phyloP scores from a whole-genome alignment of 2,797 vertebrate genomes.

The Cygnus olor region DNA sequence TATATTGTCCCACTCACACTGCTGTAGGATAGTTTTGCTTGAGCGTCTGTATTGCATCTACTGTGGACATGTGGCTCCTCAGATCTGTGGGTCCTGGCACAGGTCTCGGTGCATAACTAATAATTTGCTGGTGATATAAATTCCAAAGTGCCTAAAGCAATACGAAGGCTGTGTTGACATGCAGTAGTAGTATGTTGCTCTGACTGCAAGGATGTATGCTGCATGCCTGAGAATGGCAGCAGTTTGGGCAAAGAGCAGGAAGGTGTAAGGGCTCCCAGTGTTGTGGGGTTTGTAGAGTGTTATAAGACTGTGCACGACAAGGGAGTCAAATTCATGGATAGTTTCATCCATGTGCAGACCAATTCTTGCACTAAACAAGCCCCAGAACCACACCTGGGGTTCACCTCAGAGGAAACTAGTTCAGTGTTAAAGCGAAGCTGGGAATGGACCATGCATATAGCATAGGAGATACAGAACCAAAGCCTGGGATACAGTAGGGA shows the following conservation, averaged over 20 bases:
- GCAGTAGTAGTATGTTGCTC: neutral
- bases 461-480: neutral
- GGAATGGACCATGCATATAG: no score
- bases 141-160: neutral
- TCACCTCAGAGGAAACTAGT: neutral
- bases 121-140: neutral
- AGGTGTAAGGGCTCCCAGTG: neutral
- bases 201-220: neutral
- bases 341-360: neutral
- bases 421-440: neutral
- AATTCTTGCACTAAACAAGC: neutral
- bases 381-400: neutral
- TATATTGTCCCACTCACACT: neutral
- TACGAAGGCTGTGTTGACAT: neutral
- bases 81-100: neutral
- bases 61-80: neutral
- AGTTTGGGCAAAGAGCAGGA: neutral
- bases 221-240: accelerated
- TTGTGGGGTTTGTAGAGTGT: neutral
- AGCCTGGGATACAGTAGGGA: neutral
- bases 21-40: neutral
- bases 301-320: neutral
- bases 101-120: no score
- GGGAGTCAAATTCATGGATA: neutral
- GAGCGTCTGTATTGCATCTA: neutral